A percentile compares a stretch with the other conserved stretches of the same genome.
Evolutionary conservation across 2,797 vertebrate genomes (phyloP).

Genomic region (Scyliorhinus canicula): DNA sequence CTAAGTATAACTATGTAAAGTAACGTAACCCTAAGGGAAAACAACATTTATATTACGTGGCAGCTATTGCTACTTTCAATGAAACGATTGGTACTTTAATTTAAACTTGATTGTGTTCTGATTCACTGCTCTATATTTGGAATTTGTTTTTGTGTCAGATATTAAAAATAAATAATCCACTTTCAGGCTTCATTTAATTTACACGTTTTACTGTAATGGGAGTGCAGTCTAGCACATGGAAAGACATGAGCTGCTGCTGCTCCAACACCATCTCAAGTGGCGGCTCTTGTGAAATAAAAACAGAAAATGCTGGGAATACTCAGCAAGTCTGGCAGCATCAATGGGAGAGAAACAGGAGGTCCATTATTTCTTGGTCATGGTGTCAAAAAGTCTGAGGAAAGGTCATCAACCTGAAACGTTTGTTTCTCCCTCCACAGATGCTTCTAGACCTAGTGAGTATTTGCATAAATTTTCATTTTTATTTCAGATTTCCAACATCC

Average conservation of each 20-base stretch:
- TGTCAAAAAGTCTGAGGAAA: background rate
- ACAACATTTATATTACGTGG: background rate
- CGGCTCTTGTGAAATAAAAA: background rate
- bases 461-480: background rate
- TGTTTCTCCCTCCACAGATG: background rate
- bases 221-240: background rate
- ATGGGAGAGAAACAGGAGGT: background rate
- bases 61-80: background rate
- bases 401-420: background rate
- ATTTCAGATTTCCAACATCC: background rate
- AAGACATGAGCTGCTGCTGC: background rate
- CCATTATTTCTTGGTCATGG: background rate
- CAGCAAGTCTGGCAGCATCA: background rate
- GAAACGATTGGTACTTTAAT: background rate
- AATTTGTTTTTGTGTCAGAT: background rate
- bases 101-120: background rate
- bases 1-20: background rate
- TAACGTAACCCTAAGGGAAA: background rate
- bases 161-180: background rate
- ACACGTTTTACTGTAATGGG: background rate
- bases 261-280: too few species aligned
- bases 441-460: background rate
- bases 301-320: background rate
- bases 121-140: background rate
- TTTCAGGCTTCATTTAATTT: background rate